phyloP scores from a whole-genome alignment of 2,797 vertebrate species.

The Hippoglossus hippoglossus region DNA sequence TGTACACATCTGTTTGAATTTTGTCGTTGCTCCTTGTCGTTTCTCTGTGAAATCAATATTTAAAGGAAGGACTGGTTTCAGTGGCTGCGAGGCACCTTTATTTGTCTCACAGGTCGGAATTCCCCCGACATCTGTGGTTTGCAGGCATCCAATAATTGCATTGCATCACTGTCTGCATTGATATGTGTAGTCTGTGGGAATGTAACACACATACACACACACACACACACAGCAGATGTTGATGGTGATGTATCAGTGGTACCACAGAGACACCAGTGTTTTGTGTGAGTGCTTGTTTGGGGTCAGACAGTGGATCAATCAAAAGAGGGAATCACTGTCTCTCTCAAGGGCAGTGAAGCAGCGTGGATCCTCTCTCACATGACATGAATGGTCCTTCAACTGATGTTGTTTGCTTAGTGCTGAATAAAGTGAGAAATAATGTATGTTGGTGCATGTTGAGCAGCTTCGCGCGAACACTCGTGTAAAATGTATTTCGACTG shows the following conservation, averaged over 20 bases:
- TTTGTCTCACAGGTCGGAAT: not conserved
- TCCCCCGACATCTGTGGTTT: slow-evolving; percentile 5
- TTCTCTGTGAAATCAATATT: not conserved
- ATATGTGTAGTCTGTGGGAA: slow-evolving; percentile 34
- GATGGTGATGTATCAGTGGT: slow-evolving; percentile 24
- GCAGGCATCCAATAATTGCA: slow-evolving; percentile 25
- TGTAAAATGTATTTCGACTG: no score
- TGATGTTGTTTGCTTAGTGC: slow-evolving; percentile 10
- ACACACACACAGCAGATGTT: slow-evolving; percentile 45
- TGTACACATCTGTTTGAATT: not conserved
- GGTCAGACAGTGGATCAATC: slow-evolving; percentile 31
- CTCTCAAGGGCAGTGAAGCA: slow-evolving; percentile 8
- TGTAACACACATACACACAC: slow-evolving; percentile 18
- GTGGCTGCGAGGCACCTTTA: not conserved
- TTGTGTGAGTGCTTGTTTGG: slow-evolving; percentile 6
- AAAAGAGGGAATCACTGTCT: slow-evolving; percentile 26
- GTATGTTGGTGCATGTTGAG: no score
- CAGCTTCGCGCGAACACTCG: no score
- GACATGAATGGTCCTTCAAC: not conserved
- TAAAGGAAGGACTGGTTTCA: not conserved
- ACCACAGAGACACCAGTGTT: slow-evolving; percentile 8
- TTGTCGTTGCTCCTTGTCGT: not conserved
- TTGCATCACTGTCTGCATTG: slow-evolving; percentile 22
- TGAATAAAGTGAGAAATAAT: not conserved
- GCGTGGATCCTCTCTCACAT: not conserved